Evolutionary conservation across 2,113 vertebrate genomes (phyloP).

Genomic region (Bufo gargarizans): DNA sequence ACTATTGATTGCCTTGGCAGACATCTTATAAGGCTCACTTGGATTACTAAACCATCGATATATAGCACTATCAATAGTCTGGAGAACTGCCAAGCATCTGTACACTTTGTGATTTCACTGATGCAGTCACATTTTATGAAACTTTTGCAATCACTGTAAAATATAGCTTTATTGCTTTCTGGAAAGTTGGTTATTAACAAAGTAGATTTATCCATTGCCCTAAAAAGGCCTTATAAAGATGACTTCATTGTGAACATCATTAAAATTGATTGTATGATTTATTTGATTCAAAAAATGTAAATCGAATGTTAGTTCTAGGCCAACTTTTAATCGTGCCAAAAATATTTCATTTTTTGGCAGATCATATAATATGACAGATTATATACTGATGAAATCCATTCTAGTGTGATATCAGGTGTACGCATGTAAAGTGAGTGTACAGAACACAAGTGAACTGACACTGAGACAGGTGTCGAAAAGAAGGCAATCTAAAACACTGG

Average conservation of each 20-base stretch:
- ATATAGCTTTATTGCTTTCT: not conserved
- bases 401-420: not conserved
- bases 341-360: conserved; percentile 29
- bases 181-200: not conserved
- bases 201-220: not conserved
- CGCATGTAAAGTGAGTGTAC: not conserved
- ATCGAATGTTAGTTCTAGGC: not conserved
- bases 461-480: too few species aligned
- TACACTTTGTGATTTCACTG: not conserved
- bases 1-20: conserved; percentile 36
- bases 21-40: not conserved
- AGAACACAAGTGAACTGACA: not conserved
- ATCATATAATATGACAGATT: not conserved
- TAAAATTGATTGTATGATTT: not conserved
- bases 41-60: conserved; percentile 16
- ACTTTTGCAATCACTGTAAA: not conserved
- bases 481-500: too few species aligned
- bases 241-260: not conserved
- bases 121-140: not conserved
- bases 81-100: conserved; percentile 15
- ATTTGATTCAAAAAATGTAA: not conserved
- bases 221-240: not conserved
- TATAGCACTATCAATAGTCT: conserved; percentile 33
- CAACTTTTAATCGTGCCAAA: not conserved
- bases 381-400: conserved; percentile 14